These are phyloP conservation scores for Hippopotamus amphibius DNA, from an alignment of 2,113 vertebrate species.

Conservation along the genomic window DNA sequence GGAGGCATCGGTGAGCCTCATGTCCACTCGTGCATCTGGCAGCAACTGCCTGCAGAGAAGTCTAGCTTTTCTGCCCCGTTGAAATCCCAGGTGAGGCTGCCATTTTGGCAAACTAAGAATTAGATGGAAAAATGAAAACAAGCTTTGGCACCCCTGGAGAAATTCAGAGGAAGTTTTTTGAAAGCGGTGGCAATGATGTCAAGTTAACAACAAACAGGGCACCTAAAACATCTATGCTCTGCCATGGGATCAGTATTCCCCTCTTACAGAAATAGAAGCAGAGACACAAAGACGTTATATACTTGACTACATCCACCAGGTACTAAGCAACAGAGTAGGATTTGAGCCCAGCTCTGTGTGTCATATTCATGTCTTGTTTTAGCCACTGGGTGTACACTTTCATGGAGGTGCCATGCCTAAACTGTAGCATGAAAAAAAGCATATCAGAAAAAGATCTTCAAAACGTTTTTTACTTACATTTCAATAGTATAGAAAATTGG, in stretches of 20 bases:
- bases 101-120: not conserved
- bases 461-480: not conserved
- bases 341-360: not conserved
- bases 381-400: not conserved
- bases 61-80: not conserved
- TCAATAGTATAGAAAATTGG: not conserved
- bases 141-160: not conserved
- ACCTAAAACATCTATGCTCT: not conserved
- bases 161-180: not conserved
- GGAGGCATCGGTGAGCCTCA: not conserved
- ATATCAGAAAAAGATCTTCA: not conserved
- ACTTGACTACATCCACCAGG: not conserved
- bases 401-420: not conserved
- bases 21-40: no score
- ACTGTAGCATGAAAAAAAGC: not conserved
- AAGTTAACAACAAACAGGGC: not conserved
- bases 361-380: not conserved
- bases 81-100: not conserved
- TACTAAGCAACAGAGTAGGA: not conserved
- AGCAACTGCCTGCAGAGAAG: not conserved
- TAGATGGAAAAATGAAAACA: not conserved
- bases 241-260: not conserved
- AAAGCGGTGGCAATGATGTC: not conserved
- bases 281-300: not conserved
- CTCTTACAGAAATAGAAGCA: not conserved